These are phyloP conservation scores for Cryptophagus acutangulus DNA, from an alignment of 2,888 invertebrate genomes.

Conservation along the genomic window DNA sequence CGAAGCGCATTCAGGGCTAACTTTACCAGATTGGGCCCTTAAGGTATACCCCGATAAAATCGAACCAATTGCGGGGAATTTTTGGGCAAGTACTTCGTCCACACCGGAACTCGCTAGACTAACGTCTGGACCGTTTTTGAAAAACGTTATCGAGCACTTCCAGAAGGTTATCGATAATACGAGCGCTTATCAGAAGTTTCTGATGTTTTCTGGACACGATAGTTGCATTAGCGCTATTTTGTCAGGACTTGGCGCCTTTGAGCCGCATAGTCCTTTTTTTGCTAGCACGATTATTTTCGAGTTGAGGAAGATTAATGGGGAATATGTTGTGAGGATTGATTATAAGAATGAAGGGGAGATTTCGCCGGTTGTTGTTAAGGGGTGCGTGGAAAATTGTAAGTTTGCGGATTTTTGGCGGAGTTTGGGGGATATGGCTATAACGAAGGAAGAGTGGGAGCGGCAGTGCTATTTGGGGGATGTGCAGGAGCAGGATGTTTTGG, in stretches of 20 bases:
- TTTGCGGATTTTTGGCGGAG: conserved; percentile 14
- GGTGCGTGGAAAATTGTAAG: conserved; percentile 14
- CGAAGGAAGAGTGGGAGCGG: conserved; percentile 11
- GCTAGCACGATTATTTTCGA: conserved; percentile 64
- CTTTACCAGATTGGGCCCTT: conserved; percentile 1
- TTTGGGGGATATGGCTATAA: conserved; percentile 11
- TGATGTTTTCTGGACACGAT: background rate
- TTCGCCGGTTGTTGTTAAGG: conserved; percentile 10
- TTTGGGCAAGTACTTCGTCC: background rate
- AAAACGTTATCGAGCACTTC: conserved; percentile 3
- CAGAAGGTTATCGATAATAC: background rate
- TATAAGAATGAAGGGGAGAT: conserved; percentile 15
- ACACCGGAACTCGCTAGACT: conserved; percentile 1
- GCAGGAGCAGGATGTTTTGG: too few relatives aligned
- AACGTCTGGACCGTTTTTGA: background rate
- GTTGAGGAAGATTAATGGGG: conserved; percentile 53
- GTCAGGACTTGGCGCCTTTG: background rate
- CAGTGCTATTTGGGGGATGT: too few relatives aligned
- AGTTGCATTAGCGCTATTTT: background rate
- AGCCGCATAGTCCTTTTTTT: conserved; percentile 58
- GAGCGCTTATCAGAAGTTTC: background rate
- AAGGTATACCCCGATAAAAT: conserved; percentile 3
- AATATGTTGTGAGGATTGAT: conserved; percentile 17
- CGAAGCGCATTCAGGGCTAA: background rate
- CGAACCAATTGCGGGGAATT: background rate